These are phyloP conservation scores for Microchirus variegatus DNA, from an alignment of 2,797 vertebrate species.

Conservation along the genomic window DNA sequence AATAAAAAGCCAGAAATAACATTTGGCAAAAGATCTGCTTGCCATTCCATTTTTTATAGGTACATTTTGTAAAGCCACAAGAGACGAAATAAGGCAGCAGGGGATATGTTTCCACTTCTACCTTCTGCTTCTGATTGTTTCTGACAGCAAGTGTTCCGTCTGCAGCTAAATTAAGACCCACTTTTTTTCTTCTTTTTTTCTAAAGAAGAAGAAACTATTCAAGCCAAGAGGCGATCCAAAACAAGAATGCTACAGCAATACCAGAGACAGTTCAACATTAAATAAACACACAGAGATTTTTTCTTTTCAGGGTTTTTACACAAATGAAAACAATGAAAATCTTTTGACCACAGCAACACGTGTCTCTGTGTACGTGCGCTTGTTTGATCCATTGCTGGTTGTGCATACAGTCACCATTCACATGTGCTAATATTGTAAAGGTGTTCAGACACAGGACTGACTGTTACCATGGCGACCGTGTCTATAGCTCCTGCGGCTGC, in stretches of 20 bases:
- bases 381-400: neutral
- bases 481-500: slow-evolving; percentile 46
- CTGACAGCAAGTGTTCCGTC: slow-evolving; percentile 25
- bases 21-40: slow-evolving; percentile 9
- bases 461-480: slow-evolving; percentile 69
- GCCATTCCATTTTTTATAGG: slow-evolving; percentile 12
- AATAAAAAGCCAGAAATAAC: slow-evolving; percentile 19
- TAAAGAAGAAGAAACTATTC: slow-evolving; percentile 19
- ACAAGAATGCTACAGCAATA: slow-evolving; percentile 1
- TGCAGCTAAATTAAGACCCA: slow-evolving; percentile 36
- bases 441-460: slow-evolving; percentile 48
- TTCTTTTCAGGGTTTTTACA: too few species aligned
- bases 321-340: neutral
- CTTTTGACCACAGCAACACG: neutral
- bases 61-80: slow-evolving; percentile 18
- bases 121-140: slow-evolving; percentile 31
- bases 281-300: slow-evolving; percentile 3
- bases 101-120: slow-evolving; percentile 37
- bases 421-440: slow-evolving; percentile 30
- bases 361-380: slow-evolving; percentile 10
- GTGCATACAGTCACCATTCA: slow-evolving; percentile 26
- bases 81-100: slow-evolving; percentile 17
- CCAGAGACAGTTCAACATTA: neutral
- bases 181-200: slow-evolving; percentile 20
- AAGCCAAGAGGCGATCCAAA: slow-evolving; percentile 12